Base-by-base conservation (phyloP, 2,797 vertebrate genomes). In the Dallia pectoralis region DNA sequence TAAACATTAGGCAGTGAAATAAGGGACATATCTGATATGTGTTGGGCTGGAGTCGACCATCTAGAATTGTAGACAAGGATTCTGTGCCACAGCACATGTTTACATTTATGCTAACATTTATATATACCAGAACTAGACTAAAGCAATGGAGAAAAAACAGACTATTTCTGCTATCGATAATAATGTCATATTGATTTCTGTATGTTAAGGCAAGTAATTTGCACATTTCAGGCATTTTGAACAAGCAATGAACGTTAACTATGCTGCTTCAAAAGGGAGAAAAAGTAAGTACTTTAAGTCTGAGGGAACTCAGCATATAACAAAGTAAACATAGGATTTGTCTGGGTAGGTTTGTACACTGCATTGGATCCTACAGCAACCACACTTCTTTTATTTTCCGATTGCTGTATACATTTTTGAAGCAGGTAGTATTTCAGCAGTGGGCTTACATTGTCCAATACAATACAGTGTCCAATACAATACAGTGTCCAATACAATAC, bases 1-100 rank as follows among this genome's bases (percentile, higher is more conserved):
- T 78, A 81, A 70, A 69, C 87, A 87, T 79, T 81, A 87, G 79
- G 82, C 84, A 82, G 77, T 11, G 61, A 9, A 56, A 56, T 56
- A 78, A 66, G 63, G 44, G 76, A 81, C 75, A 69, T 53, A 67
- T 53, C 70, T 40, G 70, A 73, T 47, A 69, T 65, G 64, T 72
- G 51, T 7, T n/a, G 49, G 19, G 19, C 71, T 79, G 77, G 73
- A 69, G 80, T 6, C 9, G 36, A 78, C 67, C 66, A 56, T n/a
- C 8, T 56, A 56, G n/a, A 56, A 56, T 56, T 9, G n/a, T 22
- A 56, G 72, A 74, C 59, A 67, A 33, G 65, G 19, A 63, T 65
- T 74, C 75, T 74, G 68, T 32, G 48, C 19, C 0, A 22, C 22
- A 48, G n/a, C 66, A 22, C 16, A 18, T 4, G 22, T 22, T 47